Evolutionary conservation across 1,140 invertebrate species (phyloP).

Genomic region (Drosophila repletoides): DNA sequence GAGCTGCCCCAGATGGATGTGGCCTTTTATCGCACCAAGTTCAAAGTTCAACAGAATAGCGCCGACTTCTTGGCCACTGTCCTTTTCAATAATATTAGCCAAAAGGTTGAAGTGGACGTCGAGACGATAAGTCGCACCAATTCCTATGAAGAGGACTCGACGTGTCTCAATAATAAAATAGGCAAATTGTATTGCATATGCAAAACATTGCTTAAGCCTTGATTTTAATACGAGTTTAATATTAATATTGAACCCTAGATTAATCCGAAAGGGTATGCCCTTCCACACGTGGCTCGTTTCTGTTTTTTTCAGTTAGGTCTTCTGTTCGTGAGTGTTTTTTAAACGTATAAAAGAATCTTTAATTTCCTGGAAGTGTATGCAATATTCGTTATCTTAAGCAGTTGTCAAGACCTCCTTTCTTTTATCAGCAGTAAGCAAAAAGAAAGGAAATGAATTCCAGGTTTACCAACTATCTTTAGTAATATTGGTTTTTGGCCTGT

Average conservation of each 20-base stretch:
- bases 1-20: background rate
- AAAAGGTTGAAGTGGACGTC: conserved; percentile 46
- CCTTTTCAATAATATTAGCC: conserved; percentile 61
- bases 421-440: too few relatives aligned
- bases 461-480: too few relatives aligned
- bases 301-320: too few relatives aligned
- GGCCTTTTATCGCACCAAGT: conserved; percentile 45
- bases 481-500: too few relatives aligned
- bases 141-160: conserved; percentile 83
- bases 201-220: conserved; percentile 4
- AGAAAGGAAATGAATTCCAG: too few relatives aligned
- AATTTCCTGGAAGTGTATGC: too few relatives aligned
- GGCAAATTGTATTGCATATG: conserved; percentile 84
- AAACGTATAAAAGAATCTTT: too few relatives aligned
- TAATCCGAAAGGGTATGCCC: too few relatives aligned
- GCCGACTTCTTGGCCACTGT: conserved; percentile 85
- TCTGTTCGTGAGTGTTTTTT: too few relatives aligned
- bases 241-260: background rate
- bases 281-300: too few relatives aligned
- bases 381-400: too few relatives aligned
- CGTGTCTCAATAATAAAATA: conserved; percentile 83
- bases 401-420: too few relatives aligned
- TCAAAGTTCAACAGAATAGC: conserved; percentile 73
- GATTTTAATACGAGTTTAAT: background rate
- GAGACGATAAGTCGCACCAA: conserved; percentile 85